phyloP scores from a whole-genome alignment of 2,888 invertebrate species.

The Tetropium fuscum region DNA sequence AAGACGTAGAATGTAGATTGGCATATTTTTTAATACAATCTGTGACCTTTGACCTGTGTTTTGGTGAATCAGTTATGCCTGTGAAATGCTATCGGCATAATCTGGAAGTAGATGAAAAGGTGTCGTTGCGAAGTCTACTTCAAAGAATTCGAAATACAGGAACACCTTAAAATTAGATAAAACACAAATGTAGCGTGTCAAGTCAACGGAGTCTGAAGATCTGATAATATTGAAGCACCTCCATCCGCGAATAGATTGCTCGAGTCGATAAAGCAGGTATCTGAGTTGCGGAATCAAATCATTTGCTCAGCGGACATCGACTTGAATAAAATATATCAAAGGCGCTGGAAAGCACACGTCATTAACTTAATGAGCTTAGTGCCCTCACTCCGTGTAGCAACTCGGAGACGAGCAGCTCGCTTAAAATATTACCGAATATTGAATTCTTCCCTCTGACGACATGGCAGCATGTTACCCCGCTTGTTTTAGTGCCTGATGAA shows the following conservation, averaged over 20 bases:
- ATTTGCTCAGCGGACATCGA: conserved; percentile 59
- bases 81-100: conserved; percentile 1
- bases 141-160: conserved; percentile 48
- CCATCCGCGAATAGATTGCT: conserved; percentile 56
- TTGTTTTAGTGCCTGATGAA: conserved; percentile 60
- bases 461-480: conserved; percentile 48
- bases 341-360: conserved; percentile 56
- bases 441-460: conserved; percentile 41
- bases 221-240: conserved; percentile 57
- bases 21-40: too few relatives aligned
- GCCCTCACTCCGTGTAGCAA: conserved; percentile 40
- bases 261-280: conserved; percentile 59
- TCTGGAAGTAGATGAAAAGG: conserved; percentile 15
- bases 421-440: conserved; percentile 53
- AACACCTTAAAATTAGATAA: conserved; percentile 59
- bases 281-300: conserved; percentile 58
- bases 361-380: conserved; percentile 62
- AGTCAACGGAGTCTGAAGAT: conserved; percentile 56
- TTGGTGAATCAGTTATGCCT: too few relatives aligned
- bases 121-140: conserved; percentile 29
- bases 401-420: conserved; percentile 38
- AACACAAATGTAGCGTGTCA: conserved; percentile 58
- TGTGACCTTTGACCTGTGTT: too few relatives aligned
- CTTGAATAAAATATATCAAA: conserved; percentile 60
- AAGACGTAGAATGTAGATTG: too few relatives aligned